Evolutionary conservation across 1,140 invertebrate genomes (phyloP), one percentile per base, ranked within the genome.

Genomic region (Drosophila auraria): DNA sequence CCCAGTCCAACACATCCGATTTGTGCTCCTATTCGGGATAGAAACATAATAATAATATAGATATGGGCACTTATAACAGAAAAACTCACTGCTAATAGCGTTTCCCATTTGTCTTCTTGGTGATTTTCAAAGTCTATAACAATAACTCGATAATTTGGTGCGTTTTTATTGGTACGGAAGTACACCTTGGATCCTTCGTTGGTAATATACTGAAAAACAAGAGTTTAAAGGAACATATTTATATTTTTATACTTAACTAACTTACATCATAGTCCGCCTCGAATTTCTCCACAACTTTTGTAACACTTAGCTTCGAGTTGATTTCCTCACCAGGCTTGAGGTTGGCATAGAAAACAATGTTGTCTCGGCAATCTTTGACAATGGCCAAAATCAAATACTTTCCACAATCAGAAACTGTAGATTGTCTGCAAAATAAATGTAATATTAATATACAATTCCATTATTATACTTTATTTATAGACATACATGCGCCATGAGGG

Each of bases 151-250:
- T 98, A 99, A 92, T 98, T 98, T 20, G 97, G 96, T 15, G 99
- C 97, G 93, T 98, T 95, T 94, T 98, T 97, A 93, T 99, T 99
- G 30, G 99, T 99, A 27, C 96, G 95, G 92, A 99, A 98, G 84
- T 97, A 96, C 76, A 96, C 97, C 71, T 97, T 94, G 0, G 95
- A 94, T 11, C 96, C 98, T 78, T 97, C 95, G 94, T 99, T 99
- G 20, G 98, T 98, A 15, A 99, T 94, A 92, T 98, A 99, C 96
- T 98, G 12, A 3, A 78, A 94, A 66, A 94, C 94, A 84, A 83
- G 82, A 71, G 86, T 82, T 76, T 23, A 45, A 78, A 0, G 27
- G 11, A 15, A 3, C 4, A 40, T 20, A 9, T 9, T 50, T 25
- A 20, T 36, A 33, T 25, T 12, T 12, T 25, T 15, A 40, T 23